Percentiles rank a stretch among this genome's conserved stretches.
These are phyloP conservation scores for Danio aesculapii DNA, from an alignment of 2,797 vertebrate species.

Conservation along the genomic window DNA sequence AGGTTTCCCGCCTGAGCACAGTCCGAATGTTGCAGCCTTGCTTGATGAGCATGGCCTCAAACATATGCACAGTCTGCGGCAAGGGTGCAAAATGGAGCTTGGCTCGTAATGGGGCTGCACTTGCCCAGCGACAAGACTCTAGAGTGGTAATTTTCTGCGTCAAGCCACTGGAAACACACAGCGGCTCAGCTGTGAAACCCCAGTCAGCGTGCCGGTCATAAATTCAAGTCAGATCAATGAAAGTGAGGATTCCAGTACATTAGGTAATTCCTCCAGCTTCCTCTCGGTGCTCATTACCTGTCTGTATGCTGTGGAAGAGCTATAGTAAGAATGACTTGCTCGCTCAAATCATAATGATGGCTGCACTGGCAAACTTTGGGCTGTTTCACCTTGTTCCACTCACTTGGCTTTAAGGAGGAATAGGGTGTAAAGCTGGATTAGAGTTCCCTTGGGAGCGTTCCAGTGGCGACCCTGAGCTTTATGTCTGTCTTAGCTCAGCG, in stretches of 20 bases:
- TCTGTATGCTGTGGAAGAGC: slow-evolving; percentile 15
- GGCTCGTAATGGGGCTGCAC: slow-evolving; percentile 42
- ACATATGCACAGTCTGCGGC: slow-evolving; percentile 43
- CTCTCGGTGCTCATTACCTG: slow-evolving; percentile 22
- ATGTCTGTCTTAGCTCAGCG: slow-evolving; percentile 36
- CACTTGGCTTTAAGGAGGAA: slow-evolving; percentile 4
- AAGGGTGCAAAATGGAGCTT: slow-evolving; percentile 56
- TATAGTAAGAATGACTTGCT: slow-evolving; percentile 5
- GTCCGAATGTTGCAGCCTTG: slow-evolving; percentile 8
- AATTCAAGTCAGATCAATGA: slow-evolving; percentile 60
- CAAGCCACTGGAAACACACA: slow-evolving; percentile 58
- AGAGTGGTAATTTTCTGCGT: slow-evolving; percentile 59
- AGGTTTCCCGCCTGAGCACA: slow-evolving; percentile 46
- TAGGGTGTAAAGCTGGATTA: slow-evolving; percentile 39
- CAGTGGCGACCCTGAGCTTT: slow-evolving; percentile 5
- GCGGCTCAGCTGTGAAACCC: slow-evolving; percentile 72
- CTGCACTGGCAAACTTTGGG: slow-evolving; percentile 1
- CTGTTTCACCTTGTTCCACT: not conserved
- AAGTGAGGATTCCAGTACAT: slow-evolving; percentile 21
- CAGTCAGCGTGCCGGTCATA: slow-evolving; percentile 71
- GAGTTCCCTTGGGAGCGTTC: slow-evolving; percentile 16
- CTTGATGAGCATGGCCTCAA: slow-evolving; percentile 12
- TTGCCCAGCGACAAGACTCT: slow-evolving; percentile 65
- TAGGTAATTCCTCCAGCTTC: slow-evolving; percentile 14
- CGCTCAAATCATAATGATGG: not conserved